A percentile compares a stretch with the other conserved stretches of the same genome.
phyloP scores from a whole-genome alignment of 1,140 invertebrate genomes.

The Chrysomallon squamiferum region DNA sequence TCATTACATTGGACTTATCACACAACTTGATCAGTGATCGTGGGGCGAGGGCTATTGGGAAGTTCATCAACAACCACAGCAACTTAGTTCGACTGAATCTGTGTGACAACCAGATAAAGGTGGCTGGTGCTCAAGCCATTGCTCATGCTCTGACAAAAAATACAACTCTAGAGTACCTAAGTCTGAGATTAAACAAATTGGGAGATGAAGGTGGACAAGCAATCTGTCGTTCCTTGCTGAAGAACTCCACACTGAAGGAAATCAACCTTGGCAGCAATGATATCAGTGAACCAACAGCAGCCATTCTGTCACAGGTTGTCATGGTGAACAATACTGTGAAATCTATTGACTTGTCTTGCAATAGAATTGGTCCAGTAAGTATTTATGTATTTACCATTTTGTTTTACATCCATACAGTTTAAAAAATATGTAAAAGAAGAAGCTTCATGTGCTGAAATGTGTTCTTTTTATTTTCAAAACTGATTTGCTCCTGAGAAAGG shows the following conservation, averaged over 20 bases:
- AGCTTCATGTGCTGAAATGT: neutral
- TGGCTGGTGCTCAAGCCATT: constrained; percentile 60
- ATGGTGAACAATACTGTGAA: constrained; percentile 51
- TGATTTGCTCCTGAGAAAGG: neutral
- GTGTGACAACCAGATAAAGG: constrained; percentile 59
- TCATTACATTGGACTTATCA: constrained; percentile 59
- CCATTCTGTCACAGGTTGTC: constrained; percentile 58
- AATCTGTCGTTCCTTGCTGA: constrained; percentile 54
- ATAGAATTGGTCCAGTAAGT: constrained; percentile 61
- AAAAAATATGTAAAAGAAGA: no score
- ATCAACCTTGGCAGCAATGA: constrained; percentile 62
- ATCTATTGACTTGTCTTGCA: constrained; percentile 59
- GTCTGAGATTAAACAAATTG: constrained; percentile 57
- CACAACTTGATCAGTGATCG: constrained; percentile 62
- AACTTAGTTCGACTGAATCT: constrained; percentile 56
- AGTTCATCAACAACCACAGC: constrained; percentile 62
- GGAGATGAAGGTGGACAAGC: constrained; percentile 63
- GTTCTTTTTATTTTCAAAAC: neutral
- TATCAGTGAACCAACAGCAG: constrained; percentile 59
- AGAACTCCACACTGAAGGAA: constrained; percentile 56
- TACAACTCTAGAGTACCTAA: constrained; percentile 49
- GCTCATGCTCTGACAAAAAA: constrained; percentile 62
- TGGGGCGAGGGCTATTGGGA: constrained; percentile 61
- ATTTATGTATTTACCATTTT: neutral
- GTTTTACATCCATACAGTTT: neutral